Percentiles rank a stretch among this genome's conserved stretches.
Evolutionary conservation across 2,797 vertebrate species (phyloP).

Genomic region (Rhinatrema bivittatum): DNA sequence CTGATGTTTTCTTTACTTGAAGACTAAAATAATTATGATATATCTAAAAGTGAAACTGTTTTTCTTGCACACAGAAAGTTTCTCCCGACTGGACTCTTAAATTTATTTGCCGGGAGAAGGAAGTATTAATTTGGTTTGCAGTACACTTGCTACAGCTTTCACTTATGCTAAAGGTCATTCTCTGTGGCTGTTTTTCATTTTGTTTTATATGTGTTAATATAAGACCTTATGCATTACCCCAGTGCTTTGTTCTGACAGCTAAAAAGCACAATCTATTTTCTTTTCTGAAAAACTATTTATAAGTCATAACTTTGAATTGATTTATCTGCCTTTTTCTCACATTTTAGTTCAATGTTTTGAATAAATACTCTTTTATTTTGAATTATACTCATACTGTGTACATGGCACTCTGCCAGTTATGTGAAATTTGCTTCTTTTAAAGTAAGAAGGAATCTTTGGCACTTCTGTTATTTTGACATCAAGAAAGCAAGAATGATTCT

Average conservation of each 20-base stretch:
- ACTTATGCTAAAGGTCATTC: conserved; percentile 55
- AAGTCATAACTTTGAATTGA: conserved; percentile 48
- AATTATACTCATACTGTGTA: conserved; percentile 28
- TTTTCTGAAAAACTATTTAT: conserved; percentile 48
- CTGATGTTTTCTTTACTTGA: not conserved
- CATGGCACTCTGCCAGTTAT: conserved; percentile 19
- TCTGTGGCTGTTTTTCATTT: conserved; percentile 62
- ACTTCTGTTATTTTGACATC: conserved; percentile 4
- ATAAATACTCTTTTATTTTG: too few species aligned
- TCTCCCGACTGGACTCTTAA: conserved; percentile 25
- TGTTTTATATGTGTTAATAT: conserved; percentile 63
- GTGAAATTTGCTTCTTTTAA: conserved; percentile 24
- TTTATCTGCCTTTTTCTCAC: conserved; percentile 47
- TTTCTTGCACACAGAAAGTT: conserved; percentile 9
- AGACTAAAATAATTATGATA: not conserved
- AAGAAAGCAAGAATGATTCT: too few species aligned
- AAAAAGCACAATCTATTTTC: conserved; percentile 62
- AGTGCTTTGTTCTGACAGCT: conserved; percentile 57
- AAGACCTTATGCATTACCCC: conserved; percentile 61
- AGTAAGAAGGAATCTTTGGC: not conserved
- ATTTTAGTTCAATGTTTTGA: conserved; percentile 32
- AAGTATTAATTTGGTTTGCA: conserved; percentile 50
- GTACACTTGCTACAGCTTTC: conserved; percentile 59
- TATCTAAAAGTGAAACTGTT: conserved; percentile 19
- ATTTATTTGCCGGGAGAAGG: conserved; percentile 57